Evolutionary conservation across 2,113 vertebrate species (phyloP).

Genomic region (Phainopepla nitens): DNA sequence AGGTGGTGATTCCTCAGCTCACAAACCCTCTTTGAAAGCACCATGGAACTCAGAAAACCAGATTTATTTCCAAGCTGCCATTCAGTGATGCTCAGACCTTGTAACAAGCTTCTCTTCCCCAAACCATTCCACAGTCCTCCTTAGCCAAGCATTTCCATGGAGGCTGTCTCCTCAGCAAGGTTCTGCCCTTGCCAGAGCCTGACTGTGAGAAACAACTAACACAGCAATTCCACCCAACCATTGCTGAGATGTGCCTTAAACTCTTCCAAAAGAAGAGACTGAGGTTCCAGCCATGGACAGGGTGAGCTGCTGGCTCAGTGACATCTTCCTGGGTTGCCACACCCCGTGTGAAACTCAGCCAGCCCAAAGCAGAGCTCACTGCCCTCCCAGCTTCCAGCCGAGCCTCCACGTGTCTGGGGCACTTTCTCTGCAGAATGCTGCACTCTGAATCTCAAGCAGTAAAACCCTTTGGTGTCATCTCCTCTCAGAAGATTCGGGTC

Average conservation of each 20-base stretch:
- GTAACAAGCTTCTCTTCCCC: background rate
- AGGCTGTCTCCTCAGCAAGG: background rate
- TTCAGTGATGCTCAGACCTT: background rate
- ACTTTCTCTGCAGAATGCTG: background rate
- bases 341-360: background rate
- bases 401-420: background rate
- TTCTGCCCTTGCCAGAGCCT: background rate
- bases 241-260: background rate
- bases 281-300: background rate
- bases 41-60: background rate
- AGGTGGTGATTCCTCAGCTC: background rate
- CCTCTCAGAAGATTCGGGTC: background rate
- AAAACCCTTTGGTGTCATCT: background rate
- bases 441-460: background rate
- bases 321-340: background rate
- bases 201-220: background rate
- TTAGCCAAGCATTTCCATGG: background rate
- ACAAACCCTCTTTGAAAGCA: background rate
- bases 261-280: background rate
- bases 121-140: background rate
- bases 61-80: background rate
- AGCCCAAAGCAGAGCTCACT: background rate
- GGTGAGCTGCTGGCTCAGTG: background rate
- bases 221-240: background rate
- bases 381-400: background rate